These are phyloP conservation scores for Drosophila orena DNA, from an alignment of 1,140 invertebrate species.

Conservation along the genomic window DNA sequence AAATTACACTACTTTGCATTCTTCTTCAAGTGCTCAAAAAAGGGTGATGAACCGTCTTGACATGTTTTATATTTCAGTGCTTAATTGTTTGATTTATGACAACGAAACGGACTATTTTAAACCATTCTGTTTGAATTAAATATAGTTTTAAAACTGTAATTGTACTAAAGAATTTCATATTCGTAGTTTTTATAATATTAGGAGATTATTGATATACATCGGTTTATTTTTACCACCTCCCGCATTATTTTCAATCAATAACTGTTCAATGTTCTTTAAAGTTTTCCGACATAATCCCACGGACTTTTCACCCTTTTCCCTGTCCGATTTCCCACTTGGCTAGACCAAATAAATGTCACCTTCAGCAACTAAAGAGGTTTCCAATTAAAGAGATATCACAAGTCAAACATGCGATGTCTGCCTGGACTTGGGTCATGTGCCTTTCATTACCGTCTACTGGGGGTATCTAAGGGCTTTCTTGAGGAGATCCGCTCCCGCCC, in stretches of 20 bases:
- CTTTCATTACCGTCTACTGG: conserved; percentile 1
- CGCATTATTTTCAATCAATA: not conserved
- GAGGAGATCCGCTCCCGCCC: not conserved
- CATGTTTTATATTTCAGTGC: conserved; percentile 41
- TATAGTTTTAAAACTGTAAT: not conserved
- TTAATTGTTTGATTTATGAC: conserved; percentile 71
- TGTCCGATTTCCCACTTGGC: conserved; percentile 44
- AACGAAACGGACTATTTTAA: conserved; percentile 2
- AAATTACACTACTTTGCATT: conserved; percentile 60
- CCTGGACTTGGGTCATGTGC: conserved; percentile 55
- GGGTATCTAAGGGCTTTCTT: not conserved
- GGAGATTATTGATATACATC: not conserved
- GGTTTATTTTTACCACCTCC: not conserved
- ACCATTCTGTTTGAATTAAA: too few relatives aligned
- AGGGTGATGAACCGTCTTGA: conserved; percentile 34
- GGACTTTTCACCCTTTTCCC: conserved; percentile 26
- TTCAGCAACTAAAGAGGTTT: conserved; percentile 45
- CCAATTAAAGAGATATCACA: conserved; percentile 42
- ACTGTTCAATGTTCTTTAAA: not conserved
- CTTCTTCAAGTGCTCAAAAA: conserved; percentile 10
- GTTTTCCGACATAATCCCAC: conserved; percentile 13
- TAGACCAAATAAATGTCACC: conserved; percentile 58
- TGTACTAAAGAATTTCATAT: not conserved
- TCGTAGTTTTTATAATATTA: not conserved
- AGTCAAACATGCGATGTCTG: conserved; percentile 29